Conservation (phyloP, 2,888 invertebrate genomes). For the Ecdyonurus torrentis region DNA sequence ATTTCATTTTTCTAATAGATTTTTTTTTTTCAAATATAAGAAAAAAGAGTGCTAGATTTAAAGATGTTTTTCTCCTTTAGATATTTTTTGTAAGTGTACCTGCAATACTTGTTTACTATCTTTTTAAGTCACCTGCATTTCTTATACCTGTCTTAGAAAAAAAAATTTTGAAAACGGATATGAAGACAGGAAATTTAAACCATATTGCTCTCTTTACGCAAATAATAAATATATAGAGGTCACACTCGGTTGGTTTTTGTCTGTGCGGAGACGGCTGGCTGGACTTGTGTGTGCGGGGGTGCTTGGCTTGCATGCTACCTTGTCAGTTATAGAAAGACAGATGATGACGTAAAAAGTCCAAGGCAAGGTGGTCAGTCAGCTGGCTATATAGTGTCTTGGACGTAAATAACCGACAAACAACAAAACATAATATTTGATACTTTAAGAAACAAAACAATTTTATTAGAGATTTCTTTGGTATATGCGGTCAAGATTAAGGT, state of each 20-base stretch:
- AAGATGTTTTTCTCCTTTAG: no score
- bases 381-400: not conserved
- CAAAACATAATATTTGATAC: not conserved
- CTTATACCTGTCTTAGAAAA: not conserved
- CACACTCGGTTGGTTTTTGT: not conserved
- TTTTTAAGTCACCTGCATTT: not conserved
- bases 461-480: no score
- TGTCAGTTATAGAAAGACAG: not conserved
- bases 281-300: no score
- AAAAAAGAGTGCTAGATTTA: no score
- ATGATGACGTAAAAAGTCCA: not conserved
- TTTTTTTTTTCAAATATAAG: not conserved
- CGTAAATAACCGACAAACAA: not conserved
- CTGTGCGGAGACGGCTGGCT: no score
- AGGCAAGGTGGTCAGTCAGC: not conserved
- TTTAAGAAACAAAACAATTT: not conserved
- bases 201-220: not conserved
- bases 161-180: not conserved
- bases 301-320: no score
- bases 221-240: not conserved
- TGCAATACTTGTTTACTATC: no score
- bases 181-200: not conserved
- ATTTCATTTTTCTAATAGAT: not conserved
- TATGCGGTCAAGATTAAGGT: no score
- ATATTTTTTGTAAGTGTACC: no score